Evolutionary conservation across 2,888 invertebrate genomes (phyloP).

Genomic region (Opisthograptis luteolata): DNA sequence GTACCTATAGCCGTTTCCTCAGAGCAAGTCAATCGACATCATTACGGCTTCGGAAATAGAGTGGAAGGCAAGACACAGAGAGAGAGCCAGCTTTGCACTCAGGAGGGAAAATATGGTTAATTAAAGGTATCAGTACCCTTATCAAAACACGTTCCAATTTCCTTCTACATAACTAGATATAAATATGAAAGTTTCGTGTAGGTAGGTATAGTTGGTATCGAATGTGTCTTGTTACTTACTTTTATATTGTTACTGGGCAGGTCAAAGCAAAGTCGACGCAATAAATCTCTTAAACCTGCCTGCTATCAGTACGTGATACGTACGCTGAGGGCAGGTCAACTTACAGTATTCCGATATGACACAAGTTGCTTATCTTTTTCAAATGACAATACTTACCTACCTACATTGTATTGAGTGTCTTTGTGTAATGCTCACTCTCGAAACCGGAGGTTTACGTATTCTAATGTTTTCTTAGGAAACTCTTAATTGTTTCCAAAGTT

Average conservation of each 20-base stretch:
- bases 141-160: constrained; percentile 13
- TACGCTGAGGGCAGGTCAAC: constrained; percentile 53
- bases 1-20: constrained; percentile 43
- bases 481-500: constrained; percentile 58
- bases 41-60: constrained; percentile 61
- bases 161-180: no score
- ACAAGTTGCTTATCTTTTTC: constrained; percentile 48
- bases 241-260: constrained; percentile 22
- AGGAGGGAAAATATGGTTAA: constrained; percentile 60
- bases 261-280: constrained; percentile 33
- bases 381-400: constrained; percentile 43
- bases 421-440: constrained; percentile 34
- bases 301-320: constrained; percentile 50
- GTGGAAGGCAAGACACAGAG: constrained; percentile 59
- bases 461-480: constrained; percentile 44
- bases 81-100: constrained; percentile 50
- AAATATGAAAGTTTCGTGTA: no score
- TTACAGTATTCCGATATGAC: constrained; percentile 52
- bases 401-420: constrained; percentile 38
- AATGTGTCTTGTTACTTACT: neutral
- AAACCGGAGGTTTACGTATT: constrained; percentile 41
- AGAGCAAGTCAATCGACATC: constrained; percentile 67
- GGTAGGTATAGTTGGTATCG: no score
- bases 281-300: constrained; percentile 53
- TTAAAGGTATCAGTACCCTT: constrained; percentile 35